Evolutionary conservation across 2,888 invertebrate species (phyloP).

Genomic region (Lithophane ornitopus): DNA sequence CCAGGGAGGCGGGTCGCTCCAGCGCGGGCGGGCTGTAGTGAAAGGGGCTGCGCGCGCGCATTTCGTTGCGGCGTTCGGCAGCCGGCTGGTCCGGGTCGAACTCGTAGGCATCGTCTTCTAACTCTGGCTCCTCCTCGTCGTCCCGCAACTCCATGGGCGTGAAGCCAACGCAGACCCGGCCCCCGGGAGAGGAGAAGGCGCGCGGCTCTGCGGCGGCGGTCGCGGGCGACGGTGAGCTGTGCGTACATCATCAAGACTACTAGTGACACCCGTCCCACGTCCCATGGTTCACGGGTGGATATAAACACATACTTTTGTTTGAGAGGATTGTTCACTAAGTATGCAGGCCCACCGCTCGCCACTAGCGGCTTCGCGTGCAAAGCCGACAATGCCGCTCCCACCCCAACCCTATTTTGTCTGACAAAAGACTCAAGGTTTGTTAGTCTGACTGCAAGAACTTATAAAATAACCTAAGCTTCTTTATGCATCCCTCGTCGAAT

Average conservation of each 20-base stretch:
- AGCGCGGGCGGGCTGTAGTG: slow-evolving; percentile 10
- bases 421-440: too few relatives aligned
- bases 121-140: slow-evolving; percentile 17
- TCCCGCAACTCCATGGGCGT: slow-evolving; percentile 27
- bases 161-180: not conserved
- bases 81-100: slow-evolving; percentile 27
- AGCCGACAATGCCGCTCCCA: too few relatives aligned
- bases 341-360: too few relatives aligned
- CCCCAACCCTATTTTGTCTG: too few relatives aligned
- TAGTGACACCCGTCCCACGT: slow-evolving; percentile 1
- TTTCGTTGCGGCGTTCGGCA: slow-evolving; percentile 9
- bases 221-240: slow-evolving; percentile 18
- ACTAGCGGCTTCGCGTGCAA: too few relatives aligned
- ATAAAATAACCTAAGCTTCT: too few relatives aligned
- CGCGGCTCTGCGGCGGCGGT: not conserved
- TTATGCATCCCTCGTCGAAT: too few relatives aligned
- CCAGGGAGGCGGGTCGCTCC: slow-evolving; percentile 40
- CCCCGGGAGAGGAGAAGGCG: not conserved
- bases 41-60: not conserved
- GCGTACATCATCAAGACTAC: slow-evolving; percentile 14
- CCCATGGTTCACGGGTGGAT: not conserved
- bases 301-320: not conserved
- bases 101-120: slow-evolving; percentile 15
- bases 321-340: too few relatives aligned
- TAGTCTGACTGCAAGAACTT: too few relatives aligned